Base-by-base conservation (phyloP, 2,797 vertebrate species). In the Clarias fuscus region DNA sequence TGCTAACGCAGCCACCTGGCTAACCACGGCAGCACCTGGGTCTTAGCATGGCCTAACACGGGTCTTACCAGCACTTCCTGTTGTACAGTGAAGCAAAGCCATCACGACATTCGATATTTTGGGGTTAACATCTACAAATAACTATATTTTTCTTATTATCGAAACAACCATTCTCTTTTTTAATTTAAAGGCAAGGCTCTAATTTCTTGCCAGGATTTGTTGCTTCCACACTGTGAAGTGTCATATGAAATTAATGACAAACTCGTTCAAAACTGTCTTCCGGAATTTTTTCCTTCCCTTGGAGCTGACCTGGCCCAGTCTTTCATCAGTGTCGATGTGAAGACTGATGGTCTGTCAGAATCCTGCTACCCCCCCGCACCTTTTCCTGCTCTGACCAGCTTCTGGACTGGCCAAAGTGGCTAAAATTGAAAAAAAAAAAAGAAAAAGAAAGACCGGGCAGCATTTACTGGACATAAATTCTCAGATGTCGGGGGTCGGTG, bases 401-500 rank as follows among this genome's bases (percentile, higher is more conserved):
- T 94, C 92, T 92, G 96, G 94, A 89, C 91, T 94, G 93, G 91
- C 85, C 77, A 94, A 95, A 94, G 95, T 93, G 93, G 95, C 95
- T 87, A 89, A 88, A 87, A 59, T 56, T 30, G 10, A 81, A 72
- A 75, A 40, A 72, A 30, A 30, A 56, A 48, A 81, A 56, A 43
- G 27, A 82, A 56, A 71, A 77, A 82, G 83, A 79, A 84, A 53
- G 48, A 53, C 48, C 79, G 84, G 89, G 93, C 91, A 89, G 95
- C 93, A 94, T 95, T 94, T 95, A 95, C 94, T 90, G 90, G 91
- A 84, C 93, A 94, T 94, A 94, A 97, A 96, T 97, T 96, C 98
- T 98, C 97, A 93, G 88, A 96, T 92, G 96, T 96, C 95, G 91
- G 94, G 81, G 88, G 93, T 95, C 88, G 95, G 95, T 98, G 98